Conservation (phyloP, 1,140 invertebrate genomes). For the Aphaenogaster ashmeadi region DNA sequence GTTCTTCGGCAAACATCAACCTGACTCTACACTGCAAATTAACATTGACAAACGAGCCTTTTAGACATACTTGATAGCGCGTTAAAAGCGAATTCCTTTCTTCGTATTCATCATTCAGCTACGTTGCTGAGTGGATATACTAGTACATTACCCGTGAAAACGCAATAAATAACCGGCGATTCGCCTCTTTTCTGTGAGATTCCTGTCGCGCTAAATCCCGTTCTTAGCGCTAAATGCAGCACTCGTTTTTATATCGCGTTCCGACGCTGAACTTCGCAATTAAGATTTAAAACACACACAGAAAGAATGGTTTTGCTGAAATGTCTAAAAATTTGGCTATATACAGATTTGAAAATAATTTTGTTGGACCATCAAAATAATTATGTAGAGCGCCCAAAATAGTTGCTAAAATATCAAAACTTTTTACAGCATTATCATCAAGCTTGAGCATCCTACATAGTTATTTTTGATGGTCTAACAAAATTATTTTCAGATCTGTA, state of each 20-base stretch:
- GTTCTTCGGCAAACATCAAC: too few species aligned
- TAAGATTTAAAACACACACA: neutral
- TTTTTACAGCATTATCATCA: too few species aligned
- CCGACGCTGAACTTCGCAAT: neutral
- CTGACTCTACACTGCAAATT: neutral
- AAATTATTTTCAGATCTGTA: too few species aligned
- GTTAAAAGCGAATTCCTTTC: neutral
- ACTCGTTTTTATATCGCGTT: neutral
- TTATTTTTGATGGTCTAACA: too few species aligned
- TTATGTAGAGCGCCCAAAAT: too few species aligned
- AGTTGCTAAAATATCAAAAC: too few species aligned
- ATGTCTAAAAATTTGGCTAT: too few species aligned
- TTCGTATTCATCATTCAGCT: slow-evolving; percentile 2
- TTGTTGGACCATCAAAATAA: too few species aligned
- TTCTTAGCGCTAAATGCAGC: neutral
- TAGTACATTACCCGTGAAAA: neutral
- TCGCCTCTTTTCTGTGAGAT: neutral
- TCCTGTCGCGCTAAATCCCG: neutral
- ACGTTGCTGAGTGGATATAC: neutral
- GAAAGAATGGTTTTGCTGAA: too few species aligned
- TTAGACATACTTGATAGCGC: neutral
- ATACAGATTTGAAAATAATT: too few species aligned
- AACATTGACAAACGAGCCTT: neutral
- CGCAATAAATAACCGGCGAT: slow-evolving; percentile 21
- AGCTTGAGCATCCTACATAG: too few species aligned